Evolutionary conservation across 2,797 vertebrate genomes (phyloP), one percentile per base, ranked within the genome.

Genomic region (Halcyon leucocephala): DNA sequence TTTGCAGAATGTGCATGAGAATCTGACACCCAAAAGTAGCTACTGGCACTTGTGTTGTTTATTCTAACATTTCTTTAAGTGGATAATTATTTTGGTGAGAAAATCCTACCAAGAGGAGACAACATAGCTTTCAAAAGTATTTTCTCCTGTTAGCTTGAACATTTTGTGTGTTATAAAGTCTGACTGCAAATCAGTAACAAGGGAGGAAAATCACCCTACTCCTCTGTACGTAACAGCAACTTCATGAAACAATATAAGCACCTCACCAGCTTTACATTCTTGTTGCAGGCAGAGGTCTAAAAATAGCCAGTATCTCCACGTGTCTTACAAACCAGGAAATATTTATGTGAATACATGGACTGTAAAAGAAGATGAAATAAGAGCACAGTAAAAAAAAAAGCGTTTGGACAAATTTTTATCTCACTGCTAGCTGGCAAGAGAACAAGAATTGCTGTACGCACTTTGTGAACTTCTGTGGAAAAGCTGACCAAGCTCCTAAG

Each of bases 191-290:
- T 31, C 48, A 67, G 29, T 69, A 60, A 64, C 48, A 3, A n/a
- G 39, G 7, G 31, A 19, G 31, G 9, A 54, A 46, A 71, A 71
- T 2, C 31, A 18, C 9, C 5, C 12, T 31, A 26, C 0, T 0
- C 10, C 12, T 81, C 46, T 82, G 7, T 42, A 14, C 3, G 15
- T 20, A 79, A 55, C 42, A 33, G 18, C 0, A 0, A 58, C 11
- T 89, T 60, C 10, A 35, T 82, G 26, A 31, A 73, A 46, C 31
- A 73, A 41, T 11, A 57, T 16, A 80, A 91, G 39, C 18, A 86
- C 21, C 25, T 48, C 16, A 28, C 2, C 72, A 48, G 41, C 13
- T 33, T 83, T 51, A 77, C 13, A 46, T 52, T 89, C 33, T 52
- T 84, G 17, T 76, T 84, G 70, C 29, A 90, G 33, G 17, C 10